Evolutionary conservation across 2,113 vertebrate species (phyloP), one percentile per base, ranked within the genome.

Genomic region (Pangasianodon gigas): DNA sequence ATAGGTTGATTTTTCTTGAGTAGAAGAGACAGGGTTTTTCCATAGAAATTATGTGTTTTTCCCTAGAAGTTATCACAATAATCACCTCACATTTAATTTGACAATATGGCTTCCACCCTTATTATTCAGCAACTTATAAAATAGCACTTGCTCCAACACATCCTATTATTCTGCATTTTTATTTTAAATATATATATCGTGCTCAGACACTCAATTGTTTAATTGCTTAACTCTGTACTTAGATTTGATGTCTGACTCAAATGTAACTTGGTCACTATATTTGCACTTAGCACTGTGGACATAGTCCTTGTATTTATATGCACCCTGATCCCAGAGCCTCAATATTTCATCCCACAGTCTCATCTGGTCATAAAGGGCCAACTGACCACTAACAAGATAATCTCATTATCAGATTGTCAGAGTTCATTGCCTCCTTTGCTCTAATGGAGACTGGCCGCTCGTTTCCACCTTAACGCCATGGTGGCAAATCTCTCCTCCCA

Each of bases 331-430:
- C 51, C 13, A 26, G 6, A 62, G 82, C 21, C 2, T 44, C 58
- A 8, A 84, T 84, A 84, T 62, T 84, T 84, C 58, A 62, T 46
- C 24, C 37, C 41, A 87, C 48, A 0, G 29, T 18, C 69, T 87
- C 37, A 41, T 44, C 24, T 77, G 67, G 44, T 84, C 81, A 84
- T 89, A 84, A 79, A 92, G 92, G 44, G 46, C 74, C 52, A 51
- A 16, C 91, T 93, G 92, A 94, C 91, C 93, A 93, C 94, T 94
- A 93, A 93, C 93, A 91, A 91, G 82, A 90, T 93, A 84, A 94
- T 93, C 94, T 92, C 75, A 92, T 93, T 94, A 91, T 69, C 46
- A 60, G 84, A 84, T 80, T 77, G 46, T 86, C 84, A 54, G 89
- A 86, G 84, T 80, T 89, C 74, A 65, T 58, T 48, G 89, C 54